Conservation (phyloP, 2,113 vertebrate genomes). For the Anser cygnoides region DNA sequence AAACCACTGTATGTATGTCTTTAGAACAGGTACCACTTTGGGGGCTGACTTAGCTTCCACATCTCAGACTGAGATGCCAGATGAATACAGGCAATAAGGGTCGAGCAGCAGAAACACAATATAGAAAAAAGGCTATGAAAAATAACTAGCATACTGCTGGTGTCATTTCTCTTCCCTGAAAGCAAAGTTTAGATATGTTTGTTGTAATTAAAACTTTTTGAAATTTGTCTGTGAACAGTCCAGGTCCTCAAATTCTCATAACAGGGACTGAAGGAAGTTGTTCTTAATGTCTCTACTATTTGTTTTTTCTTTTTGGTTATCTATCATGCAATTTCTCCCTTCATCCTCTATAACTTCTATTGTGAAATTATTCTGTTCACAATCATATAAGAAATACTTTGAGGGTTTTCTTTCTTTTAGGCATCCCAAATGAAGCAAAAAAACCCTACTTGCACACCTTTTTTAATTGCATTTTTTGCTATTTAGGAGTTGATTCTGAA, state of each 20-base stretch:
- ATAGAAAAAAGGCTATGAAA: not conserved
- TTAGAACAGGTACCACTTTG: not conserved
- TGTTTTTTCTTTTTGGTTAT: not conserved
- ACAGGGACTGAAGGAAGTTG: not conserved
- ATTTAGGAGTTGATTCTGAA: not conserved
- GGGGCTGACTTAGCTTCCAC: not conserved
- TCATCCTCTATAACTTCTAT: not conserved
- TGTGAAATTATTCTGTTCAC: not conserved
- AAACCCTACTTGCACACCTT: not conserved
- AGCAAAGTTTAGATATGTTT: not conserved
- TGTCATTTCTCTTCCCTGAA: not conserved
- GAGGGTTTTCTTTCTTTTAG: not conserved
- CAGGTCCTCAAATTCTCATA: not conserved
- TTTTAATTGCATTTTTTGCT: not conserved
- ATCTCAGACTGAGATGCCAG: not conserved
- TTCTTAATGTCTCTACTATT: not conserved
- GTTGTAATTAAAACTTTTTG: not conserved
- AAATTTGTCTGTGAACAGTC: not conserved
- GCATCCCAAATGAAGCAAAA: not conserved
- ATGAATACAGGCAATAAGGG: not conserved
- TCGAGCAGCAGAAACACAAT: not conserved
- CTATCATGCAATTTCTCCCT: not conserved
- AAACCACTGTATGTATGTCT: not conserved
- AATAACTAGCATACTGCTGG: not conserved
- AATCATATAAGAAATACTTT: not conserved